These are phyloP conservation scores for Neocloeon triangulifer DNA, from an alignment of 1,140 invertebrate genomes.

Conservation along the genomic window DNA sequence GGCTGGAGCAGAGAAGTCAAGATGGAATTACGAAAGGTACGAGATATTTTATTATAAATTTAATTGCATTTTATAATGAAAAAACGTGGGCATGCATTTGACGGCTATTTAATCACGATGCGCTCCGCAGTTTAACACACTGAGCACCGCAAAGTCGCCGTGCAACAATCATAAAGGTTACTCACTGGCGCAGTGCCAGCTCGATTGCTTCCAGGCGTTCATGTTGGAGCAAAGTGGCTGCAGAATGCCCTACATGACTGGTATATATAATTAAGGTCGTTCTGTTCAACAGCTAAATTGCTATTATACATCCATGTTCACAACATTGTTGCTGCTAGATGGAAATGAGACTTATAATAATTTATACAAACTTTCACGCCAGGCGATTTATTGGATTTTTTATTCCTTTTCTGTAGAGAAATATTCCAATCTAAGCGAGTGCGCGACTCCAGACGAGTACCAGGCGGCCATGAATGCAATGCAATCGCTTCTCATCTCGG, in stretches of 20 bases:
- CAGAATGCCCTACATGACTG: neutral
- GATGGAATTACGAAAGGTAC: neutral
- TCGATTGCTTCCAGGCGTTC: neutral
- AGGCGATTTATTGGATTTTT: too few species aligned
- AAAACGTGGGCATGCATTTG: too few species aligned
- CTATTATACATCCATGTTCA: too few species aligned
- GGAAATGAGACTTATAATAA: too few species aligned
- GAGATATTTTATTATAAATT: neutral
- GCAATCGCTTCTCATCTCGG: slow-evolving; percentile 9
- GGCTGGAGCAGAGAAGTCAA: neutral
- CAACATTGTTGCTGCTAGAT: too few species aligned
- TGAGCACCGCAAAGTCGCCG: neutral
- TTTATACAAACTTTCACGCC: too few species aligned
- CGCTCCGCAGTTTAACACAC: neutral
- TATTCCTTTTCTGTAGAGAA: neutral
- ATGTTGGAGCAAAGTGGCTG: neutral
- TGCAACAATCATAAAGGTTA: neutral
- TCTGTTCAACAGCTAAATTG: too few species aligned
- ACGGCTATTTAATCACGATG: too few species aligned
- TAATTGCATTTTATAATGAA: too few species aligned
- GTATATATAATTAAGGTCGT: too few species aligned
- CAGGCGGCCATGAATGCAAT: slow-evolving; percentile 10
- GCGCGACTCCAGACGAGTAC: slow-evolving; percentile 10
- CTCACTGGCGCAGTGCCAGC: neutral
- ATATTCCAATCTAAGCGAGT: slow-evolving; percentile 4